These are phyloP conservation scores for Sinocyclocheilus anophthalmus DNA, from an alignment of 2,113 vertebrate genomes.

Conservation along the genomic window DNA sequence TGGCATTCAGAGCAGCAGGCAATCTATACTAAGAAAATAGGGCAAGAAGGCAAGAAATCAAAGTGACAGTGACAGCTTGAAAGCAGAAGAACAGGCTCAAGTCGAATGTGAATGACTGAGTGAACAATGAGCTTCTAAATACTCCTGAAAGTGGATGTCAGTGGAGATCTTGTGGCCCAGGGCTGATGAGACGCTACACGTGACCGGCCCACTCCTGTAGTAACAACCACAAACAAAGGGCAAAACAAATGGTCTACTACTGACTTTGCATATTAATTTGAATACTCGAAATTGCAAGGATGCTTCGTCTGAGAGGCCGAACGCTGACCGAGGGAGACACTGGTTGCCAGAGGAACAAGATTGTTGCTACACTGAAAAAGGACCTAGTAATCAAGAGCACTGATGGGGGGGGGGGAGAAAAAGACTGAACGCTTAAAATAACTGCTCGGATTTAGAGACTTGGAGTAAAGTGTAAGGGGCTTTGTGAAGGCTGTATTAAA, in stretches of 20 bases:
- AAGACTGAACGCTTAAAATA: slow-evolving; percentile 50
- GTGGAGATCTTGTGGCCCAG: slow-evolving; percentile 17
- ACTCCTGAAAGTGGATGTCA: slow-evolving; percentile 25
- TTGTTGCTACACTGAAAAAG: slow-evolving; percentile 40
- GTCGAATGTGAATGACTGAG: slow-evolving; percentile 22
- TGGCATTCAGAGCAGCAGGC: neutral
- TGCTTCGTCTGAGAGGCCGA: neutral
- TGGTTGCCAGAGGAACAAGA: slow-evolving; percentile 36
- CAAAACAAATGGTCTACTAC: slow-evolving; percentile 22
- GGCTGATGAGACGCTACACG: slow-evolving; percentile 25
- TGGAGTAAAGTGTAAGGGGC: slow-evolving; percentile 2
- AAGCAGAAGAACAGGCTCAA: slow-evolving; percentile 20
- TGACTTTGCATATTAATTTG: slow-evolving; percentile 51
- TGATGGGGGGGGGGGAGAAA: neutral
- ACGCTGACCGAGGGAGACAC: slow-evolving; percentile 6
- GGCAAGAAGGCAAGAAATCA: slow-evolving; percentile 33
- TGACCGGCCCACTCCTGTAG: slow-evolving; percentile 27
- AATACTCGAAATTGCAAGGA: slow-evolving; percentile 39
- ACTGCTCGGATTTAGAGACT: slow-evolving; percentile 5
- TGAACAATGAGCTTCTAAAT: slow-evolving; percentile 33
- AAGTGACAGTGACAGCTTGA: slow-evolving; percentile 27
- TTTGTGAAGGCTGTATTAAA: slow-evolving; percentile 12
- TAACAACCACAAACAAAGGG: slow-evolving; percentile 17
- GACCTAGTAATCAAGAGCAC: slow-evolving; percentile 48
- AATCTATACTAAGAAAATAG: neutral